These are phyloP conservation scores for Champsocephalus esox DNA, from an alignment of 2,797 vertebrate genomes.

Conservation along the genomic window DNA sequence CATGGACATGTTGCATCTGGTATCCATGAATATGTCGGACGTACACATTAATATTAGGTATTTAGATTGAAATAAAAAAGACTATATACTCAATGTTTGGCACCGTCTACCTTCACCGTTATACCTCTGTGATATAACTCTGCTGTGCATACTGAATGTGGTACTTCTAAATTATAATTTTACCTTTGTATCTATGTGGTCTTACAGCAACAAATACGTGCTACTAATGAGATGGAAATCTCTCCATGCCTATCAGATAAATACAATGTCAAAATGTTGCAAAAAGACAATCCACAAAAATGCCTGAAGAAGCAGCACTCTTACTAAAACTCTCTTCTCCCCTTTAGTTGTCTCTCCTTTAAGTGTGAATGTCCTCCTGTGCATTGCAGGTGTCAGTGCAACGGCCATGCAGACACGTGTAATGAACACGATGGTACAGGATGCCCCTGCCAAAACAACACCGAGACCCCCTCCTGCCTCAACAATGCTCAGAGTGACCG, in stretches of 20 bases:
- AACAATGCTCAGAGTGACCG: conserved; percentile 89
- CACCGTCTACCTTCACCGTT: neutral
- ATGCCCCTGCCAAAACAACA: conserved; percentile 96
- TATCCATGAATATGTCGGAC: neutral
- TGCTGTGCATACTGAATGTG: neutral
- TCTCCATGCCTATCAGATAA: neutral
- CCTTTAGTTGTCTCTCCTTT: neutral
- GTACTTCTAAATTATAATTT: neutral
- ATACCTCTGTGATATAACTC: neutral
- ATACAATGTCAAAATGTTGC: neutral
- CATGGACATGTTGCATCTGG: too few species aligned
- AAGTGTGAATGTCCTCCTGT: neutral
- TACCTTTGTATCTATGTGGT: neutral
- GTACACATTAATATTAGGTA: neutral
- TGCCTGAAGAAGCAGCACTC: neutral
- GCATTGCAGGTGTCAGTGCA: conserved; percentile 91
- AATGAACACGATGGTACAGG: conserved; percentile 92
- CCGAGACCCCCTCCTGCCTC: conserved; percentile 91
- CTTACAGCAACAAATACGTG: neutral
- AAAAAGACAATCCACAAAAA: neutral
- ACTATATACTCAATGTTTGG: neutral
- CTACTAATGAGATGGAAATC: neutral
- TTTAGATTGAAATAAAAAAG: neutral
- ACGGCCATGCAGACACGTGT: conserved; percentile 94
- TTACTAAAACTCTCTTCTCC: neutral